Evolutionary conservation across 1,140 invertebrate species (phyloP), one percentile per base, ranked within the genome.

Genomic region (Linepithema humile): DNA sequence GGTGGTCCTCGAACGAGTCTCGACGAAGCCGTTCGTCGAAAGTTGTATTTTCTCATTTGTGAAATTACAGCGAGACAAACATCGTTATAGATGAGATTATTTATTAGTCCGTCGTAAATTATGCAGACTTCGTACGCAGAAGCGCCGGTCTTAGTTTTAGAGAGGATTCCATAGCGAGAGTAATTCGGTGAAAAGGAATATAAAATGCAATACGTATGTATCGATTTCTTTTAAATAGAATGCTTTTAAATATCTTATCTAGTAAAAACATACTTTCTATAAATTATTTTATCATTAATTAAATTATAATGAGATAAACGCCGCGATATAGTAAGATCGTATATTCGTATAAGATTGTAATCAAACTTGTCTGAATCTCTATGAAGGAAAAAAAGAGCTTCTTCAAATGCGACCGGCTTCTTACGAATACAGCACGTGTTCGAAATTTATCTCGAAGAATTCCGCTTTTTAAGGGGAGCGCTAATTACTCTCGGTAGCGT

Each of bases 41-140:
- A 20, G 60, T 6, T 75, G 45, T 67, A 43, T 69, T 75, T 74
- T 62, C 43, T 9, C 62, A 50, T 84, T 84, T 59, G 26, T 35
- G n/a, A 69, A 20, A 53, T 45, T 62, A 62, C 23, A 26, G n/a
- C 29, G 7, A 43, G 23, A 35, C 26, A 57, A 80, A 80, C 23
- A 20, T 80, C 50, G 60, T 78, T 38, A 69, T 69, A 20, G 23
- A 20, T 20, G 35, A 69, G 29, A 70, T 70, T n/a, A n/a, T 70
- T 80, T 67, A 43, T 15, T 29, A 17, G 23, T 70, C 23, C 48
- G 48, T 43, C 48, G 35, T 32, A 80, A 26, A 45, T 38, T 43
- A 38, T 35, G 6, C 12, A 0, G 10, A 15, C 43, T 35, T 62
- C 38, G n/a, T 9, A 4, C 10, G 29, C 1, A 12, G 9, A 69